Evolutionary conservation across 2,888 invertebrate species (phyloP), one percentile per base, ranked within the genome.

Genomic region (Drosophila villosipedis): DNA sequence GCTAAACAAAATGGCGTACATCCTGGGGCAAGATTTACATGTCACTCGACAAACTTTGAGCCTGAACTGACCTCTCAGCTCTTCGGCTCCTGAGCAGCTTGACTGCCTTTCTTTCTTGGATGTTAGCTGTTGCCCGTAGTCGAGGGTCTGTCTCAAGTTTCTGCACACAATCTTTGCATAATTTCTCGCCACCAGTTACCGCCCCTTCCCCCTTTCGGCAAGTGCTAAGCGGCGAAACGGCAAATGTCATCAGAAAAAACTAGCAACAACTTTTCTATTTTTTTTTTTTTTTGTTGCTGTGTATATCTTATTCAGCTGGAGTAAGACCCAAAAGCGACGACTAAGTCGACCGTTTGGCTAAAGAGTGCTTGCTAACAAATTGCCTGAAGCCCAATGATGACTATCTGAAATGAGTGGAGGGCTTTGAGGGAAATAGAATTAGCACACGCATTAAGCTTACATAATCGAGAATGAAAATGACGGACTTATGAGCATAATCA

Each of bases 21-120:
- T 81, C 84, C 85, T 78, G 74, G 63, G 78, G 87, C 80, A 72
- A 84, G 87, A 92, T 92, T 91, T 92, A 85, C 91, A 91, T 91
- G 89, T 90, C 91, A 91, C 86, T 91, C 82, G 76, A 77, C 76
- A 80, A 76, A 78, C 69, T 66, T 68, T 74, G 61, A 69, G 67
- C 64, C 63, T 60, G 73, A 67, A 68, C 80, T 73, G 82, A 80
- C 76, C 82, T 76, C 80, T 71, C 78, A 71, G 67, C 70, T 55
- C 63, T 57, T 30, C 43, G 39, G 43, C 43, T 60, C 55, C 62
- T 47, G 60, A 59, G 41, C 73, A 76, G 76, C 83, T 83, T 79
- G 76, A 78, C 73, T 75, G 61, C 53, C 53, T 66, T 74, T 65
- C 74, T 19, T 47, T 47, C 47, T 22, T 25, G 25, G 47, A 47